A percentile compares a stretch with the other conserved stretches of the same genome.
Evolutionary conservation across 1,140 invertebrate species (phyloP).

Genomic region (Ctenoplectra terminalis): DNA sequence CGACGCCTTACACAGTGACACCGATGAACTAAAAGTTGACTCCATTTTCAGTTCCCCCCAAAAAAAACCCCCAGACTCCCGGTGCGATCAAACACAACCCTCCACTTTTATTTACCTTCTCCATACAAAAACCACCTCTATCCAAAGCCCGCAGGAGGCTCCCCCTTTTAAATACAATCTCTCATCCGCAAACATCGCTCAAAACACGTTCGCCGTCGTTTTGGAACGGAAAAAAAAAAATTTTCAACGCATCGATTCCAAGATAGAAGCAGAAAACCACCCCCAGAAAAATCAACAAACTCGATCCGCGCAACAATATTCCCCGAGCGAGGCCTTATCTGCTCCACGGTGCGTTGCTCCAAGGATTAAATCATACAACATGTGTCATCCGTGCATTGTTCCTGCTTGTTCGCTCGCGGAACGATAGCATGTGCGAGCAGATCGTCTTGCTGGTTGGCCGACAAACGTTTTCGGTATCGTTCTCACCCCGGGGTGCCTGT

Average conservation of each 20-base stretch:
- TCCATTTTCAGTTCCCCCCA: not conserved
- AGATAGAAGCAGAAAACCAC: not conserved
- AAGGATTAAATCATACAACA: conserved; percentile 61
- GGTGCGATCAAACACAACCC: not conserved
- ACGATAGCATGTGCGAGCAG: conserved; percentile 18
- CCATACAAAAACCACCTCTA: not conserved
- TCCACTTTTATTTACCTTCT: not conserved
- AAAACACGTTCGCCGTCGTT: not conserved
- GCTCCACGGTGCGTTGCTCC: not conserved
- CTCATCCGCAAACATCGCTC: conserved; percentile 15
- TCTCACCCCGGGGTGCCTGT: conserved; percentile 63
- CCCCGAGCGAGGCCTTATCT: conserved; percentile 9
- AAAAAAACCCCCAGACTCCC: not conserved
- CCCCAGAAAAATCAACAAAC: conserved; percentile 1
- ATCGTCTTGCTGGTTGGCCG: conserved; percentile 56
- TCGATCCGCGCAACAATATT: not conserved
- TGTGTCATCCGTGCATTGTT: conserved; percentile 50
- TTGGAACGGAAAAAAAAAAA: not conserved
- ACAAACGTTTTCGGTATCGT: conserved; percentile 62
- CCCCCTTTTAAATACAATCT: conserved; percentile 8
- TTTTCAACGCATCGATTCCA: not conserved
- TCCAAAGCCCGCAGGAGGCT: no score
- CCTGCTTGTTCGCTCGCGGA: not conserved
- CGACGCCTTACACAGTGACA: no score
- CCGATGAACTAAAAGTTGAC: not conserved